Base-by-base conservation (phyloP, 2,113 vertebrate species). In the Colistium nudipinnis region DNA sequence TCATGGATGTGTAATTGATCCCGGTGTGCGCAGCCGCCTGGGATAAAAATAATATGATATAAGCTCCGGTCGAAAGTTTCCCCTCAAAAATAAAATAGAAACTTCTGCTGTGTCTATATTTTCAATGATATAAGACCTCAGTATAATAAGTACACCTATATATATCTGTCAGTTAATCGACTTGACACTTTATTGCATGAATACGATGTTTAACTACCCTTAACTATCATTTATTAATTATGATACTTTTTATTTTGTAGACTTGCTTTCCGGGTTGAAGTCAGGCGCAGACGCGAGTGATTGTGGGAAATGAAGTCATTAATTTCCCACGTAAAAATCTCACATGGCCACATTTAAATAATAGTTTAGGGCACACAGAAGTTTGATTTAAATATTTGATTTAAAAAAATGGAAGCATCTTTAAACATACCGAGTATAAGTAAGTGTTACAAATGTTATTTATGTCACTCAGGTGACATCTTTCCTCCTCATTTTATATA, bases 221-320 rank as follows among this genome's bases (percentile, higher is more conserved):
- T 5, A 36, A 17, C 8, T 4, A 30, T 9, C 3, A 3, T 6
- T 27, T 28, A 0, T 3, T 24, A 48, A 25, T 44, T 2, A 44
- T 13, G 25, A 19, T 20, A 27, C 1, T 1, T 0, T 62, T 79
- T 51, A 59, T 41, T 79, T 45, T 44, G 51, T 33, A 54, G 5
- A 5, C 3, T 0, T 0, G 0, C 2, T 33, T 86, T 78, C 73
- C 56, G 63, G 35, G 17, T 63, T 14, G 3, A n/a, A 35, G 4
- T 49, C 13, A 0, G 14, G 4, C 10, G 9, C 22, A 2, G 10
- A 2, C 44, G 53, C 56, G 9, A 6, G 2, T 1, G 0, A 48
- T 48, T 59, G 33, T 82, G 82, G 85, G 83, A 87, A 1, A 0
- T 82, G 41, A 2, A 70, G 81, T 84, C 70, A n/a, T n/a, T n/a